phyloP scores from a whole-genome alignment of 1,140 invertebrate species.

The Andrena cerasifolii region DNA sequence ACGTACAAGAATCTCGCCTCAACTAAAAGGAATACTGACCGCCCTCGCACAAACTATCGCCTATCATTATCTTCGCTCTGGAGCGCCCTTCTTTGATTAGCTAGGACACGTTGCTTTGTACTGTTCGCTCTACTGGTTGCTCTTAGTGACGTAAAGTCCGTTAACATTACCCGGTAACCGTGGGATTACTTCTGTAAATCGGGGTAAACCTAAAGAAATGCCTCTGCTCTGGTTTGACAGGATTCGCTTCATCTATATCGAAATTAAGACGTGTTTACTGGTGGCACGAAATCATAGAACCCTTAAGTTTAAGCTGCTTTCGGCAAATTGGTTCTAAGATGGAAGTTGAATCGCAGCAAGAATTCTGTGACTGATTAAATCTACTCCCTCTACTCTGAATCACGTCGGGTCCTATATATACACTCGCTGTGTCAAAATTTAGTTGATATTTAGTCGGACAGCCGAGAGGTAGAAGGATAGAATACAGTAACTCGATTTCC shows the following conservation, averaged over 20 bases:
- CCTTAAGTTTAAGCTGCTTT: too few species aligned
- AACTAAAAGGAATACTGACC: conserved; percentile 14
- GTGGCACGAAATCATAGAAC: too few species aligned
- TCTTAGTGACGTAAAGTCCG: conserved; percentile 59
- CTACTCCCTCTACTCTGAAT: too few species aligned
- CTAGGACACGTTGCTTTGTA: conserved; percentile 76
- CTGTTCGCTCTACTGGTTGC: conserved; percentile 75
- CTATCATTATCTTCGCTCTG: conserved; percentile 22
- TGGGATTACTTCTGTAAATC: neutral
- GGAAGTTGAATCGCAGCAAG: too few species aligned
- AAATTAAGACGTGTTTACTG: neutral
- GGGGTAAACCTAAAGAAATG: neutral
- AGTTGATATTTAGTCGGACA: too few species aligned
- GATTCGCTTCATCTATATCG: neutral
- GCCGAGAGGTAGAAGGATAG: too few species aligned
- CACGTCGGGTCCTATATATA: too few species aligned
- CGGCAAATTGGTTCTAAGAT: too few species aligned
- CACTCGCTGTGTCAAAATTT: too few species aligned
- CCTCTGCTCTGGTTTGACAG: neutral
- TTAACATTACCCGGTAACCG: conserved; percentile 45
- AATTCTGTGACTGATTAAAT: too few species aligned
- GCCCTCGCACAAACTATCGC: conserved; percentile 8
- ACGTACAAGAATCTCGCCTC: conserved; percentile 39
- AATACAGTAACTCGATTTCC: too few species aligned
- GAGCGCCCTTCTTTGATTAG: conserved; percentile 24